phyloP scores from a whole-genome alignment of 2,113 vertebrate genomes.

The Cyanoramphus novaezelandiae region DNA sequence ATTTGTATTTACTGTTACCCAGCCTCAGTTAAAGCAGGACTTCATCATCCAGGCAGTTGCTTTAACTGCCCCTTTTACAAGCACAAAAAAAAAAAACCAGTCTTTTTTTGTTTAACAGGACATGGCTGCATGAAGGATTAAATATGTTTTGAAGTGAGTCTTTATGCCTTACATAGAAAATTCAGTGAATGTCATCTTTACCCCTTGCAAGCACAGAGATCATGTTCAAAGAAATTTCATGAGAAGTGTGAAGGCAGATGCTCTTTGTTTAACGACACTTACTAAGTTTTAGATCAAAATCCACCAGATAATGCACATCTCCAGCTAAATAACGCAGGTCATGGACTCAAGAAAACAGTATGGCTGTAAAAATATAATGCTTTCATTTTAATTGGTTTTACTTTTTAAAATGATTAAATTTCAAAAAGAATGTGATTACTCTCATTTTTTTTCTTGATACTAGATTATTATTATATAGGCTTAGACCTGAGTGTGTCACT shows the following conservation, averaged over 20 bases:
- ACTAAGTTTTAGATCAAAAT: constrained; percentile 23
- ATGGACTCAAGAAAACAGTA: background rate
- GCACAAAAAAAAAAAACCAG: background rate
- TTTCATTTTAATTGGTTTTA: background rate
- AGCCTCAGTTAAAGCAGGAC: background rate
- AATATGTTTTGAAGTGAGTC: background rate
- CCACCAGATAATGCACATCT: background rate
- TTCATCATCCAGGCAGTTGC: background rate
- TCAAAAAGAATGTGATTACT: background rate
- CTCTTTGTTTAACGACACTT: background rate
- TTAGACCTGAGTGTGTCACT: background rate
- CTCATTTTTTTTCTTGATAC: background rate
- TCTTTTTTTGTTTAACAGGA: background rate
- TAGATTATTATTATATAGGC: background rate
- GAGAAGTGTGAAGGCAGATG: background rate
- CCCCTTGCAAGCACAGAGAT: background rate
- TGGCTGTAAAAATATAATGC: background rate
- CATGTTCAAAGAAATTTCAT: background rate
- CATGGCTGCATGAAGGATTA: background rate
- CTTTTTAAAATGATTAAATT: background rate
- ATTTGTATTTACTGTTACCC: background rate
- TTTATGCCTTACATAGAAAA: background rate
- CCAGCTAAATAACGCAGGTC: background rate
- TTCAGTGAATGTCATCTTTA: background rate
- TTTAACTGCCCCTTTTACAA: background rate